phyloP scores from a whole-genome alignment of 2,888 invertebrate genomes.

The Heteromurus nitidus region DNA sequence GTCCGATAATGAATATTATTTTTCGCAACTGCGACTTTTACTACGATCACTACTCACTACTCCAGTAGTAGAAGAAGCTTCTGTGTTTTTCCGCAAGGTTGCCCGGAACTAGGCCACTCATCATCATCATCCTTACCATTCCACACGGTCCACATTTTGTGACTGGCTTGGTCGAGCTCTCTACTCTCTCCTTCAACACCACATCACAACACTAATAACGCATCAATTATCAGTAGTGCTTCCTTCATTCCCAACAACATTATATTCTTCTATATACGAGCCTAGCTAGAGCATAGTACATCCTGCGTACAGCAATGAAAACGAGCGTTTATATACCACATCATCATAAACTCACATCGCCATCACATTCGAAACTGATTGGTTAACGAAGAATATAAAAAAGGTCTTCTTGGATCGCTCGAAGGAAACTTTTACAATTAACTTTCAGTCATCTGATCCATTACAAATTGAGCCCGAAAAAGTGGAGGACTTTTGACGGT shows the following conservation, averaged over 20 bases:
- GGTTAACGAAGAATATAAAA: too few relatives aligned
- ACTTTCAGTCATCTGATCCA: slow-evolving; percentile 20
- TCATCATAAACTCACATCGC: too few relatives aligned
- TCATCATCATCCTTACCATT: slow-evolving; percentile 27
- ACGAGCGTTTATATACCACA: too few relatives aligned
- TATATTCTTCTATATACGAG: too few relatives aligned
- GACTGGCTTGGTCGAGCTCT: neutral
- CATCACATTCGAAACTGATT: too few relatives aligned
- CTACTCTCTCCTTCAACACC: neutral
- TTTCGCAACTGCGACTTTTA: slow-evolving; percentile 5
- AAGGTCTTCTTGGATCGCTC: slow-evolving; percentile 2
- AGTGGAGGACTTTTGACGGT: slow-evolving; percentile 5
- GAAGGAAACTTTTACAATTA: slow-evolving; percentile 42
- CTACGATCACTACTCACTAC: neutral
- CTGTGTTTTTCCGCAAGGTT: slow-evolving; percentile 52
- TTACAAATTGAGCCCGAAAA: slow-evolving; percentile 12
- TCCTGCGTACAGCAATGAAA: too few relatives aligned
- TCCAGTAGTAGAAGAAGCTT: neutral
- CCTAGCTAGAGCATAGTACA: too few relatives aligned
- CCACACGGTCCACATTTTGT: neutral
- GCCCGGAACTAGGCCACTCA: slow-evolving; percentile 55
- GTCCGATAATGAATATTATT: slow-evolving; percentile 51
- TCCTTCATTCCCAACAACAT: too few relatives aligned
- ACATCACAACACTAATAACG: neutral
- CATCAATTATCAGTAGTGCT: slow-evolving; percentile 32